These are phyloP conservation scores for Nannospalax galili DNA, from an alignment of 2,113 vertebrate genomes.

Conservation along the genomic window DNA sequence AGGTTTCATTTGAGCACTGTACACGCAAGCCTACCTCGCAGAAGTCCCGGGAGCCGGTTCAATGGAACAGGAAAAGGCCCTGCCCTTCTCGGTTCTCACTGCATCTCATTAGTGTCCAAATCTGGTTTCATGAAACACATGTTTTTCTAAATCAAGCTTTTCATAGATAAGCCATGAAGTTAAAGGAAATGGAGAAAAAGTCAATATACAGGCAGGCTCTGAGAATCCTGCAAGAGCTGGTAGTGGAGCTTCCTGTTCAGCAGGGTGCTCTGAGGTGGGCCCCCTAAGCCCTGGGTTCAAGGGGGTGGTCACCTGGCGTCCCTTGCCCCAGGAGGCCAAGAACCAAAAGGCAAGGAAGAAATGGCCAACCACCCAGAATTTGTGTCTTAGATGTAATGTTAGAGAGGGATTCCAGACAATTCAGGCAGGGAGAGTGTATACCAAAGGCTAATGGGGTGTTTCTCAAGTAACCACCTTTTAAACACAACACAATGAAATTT, in stretches of 20 bases:
- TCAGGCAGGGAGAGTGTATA: not conserved
- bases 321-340: not conserved
- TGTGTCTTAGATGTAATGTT: not conserved
- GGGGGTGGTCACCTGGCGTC: not conserved
- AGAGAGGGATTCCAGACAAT: not conserved
- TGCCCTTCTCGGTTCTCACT: not conserved
- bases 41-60: not conserved
- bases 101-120: not conserved
- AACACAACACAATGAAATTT: not conserved
- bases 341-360: not conserved
- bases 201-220: accelerated
- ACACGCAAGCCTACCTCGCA: accelerated
- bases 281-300: not conserved
- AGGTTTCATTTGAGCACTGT: not conserved
- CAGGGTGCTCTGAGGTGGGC: not conserved
- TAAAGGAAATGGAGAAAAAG: constrained; percentile 11
- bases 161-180: not conserved
- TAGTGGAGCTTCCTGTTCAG: not conserved
- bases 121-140: not conserved
- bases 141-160: constrained; percentile 21
- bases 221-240: not conserved
- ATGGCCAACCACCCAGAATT: not conserved
- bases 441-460: not conserved
- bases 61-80: not conserved
- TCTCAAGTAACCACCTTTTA: not conserved